Percentiles rank a stretch among this genome's conserved stretches.
Evolutionary conservation across 2,797 vertebrate species (phyloP).

Genomic region (Pagetopsis macropterus): DNA sequence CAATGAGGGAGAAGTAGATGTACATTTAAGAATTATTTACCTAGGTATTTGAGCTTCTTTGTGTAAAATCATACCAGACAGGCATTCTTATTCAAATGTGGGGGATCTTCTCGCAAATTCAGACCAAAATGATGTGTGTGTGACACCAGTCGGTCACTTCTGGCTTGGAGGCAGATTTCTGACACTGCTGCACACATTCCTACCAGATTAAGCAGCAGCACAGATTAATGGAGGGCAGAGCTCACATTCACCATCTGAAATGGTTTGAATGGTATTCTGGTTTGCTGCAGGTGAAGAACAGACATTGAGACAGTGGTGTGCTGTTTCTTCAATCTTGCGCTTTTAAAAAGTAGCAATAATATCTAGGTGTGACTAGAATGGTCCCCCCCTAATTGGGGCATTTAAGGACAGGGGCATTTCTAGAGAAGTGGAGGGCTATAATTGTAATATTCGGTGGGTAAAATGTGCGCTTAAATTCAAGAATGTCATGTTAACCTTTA

Average conservation of each 20-base stretch:
- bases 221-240: conserved; percentile 47
- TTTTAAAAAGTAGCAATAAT: background rate
- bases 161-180: conserved; percentile 41
- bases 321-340: background rate
- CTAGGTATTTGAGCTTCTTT: no score
- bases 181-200: conserved; percentile 67
- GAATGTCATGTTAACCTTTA: background rate
- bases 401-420: background rate
- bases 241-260: conserved; percentile 32
- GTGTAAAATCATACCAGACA: background rate
- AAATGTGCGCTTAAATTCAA: background rate
- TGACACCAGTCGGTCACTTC: conserved; percentile 32
- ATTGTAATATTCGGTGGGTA: background rate
- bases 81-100: background rate
- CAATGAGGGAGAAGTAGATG: no score
- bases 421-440: background rate
- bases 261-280: background rate
- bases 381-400: background rate
- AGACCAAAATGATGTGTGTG: background rate
- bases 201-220: conserved; percentile 55
- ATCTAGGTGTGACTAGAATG: background rate
- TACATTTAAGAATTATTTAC: no score
- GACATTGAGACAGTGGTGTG: background rate
- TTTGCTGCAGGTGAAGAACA: conserved; percentile 13
- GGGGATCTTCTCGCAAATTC: background rate